Evolutionary conservation across 2,797 vertebrate species (phyloP).

Genomic region (Neosilurus mollespiculum): DNA sequence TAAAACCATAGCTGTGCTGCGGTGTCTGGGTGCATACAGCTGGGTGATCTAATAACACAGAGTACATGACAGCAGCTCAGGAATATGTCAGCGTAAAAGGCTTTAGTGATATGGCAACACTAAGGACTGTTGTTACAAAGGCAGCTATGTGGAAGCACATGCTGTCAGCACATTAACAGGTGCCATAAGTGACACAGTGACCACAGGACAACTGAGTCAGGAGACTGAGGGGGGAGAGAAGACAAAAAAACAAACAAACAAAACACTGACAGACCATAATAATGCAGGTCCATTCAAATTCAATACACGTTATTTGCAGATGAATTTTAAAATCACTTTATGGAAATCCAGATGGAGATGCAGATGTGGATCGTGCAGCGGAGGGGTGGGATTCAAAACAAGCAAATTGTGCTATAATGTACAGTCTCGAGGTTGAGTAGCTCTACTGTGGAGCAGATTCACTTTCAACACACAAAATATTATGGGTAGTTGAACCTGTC

Average conservation of each 20-base stretch:
- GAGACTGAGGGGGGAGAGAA: too few species aligned
- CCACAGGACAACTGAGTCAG: too few species aligned
- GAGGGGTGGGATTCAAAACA: not conserved
- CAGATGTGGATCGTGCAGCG: not conserved
- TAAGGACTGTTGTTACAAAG: constrained; percentile 1
- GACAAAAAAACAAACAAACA: not conserved
- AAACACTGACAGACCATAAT: not conserved
- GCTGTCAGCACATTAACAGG: constrained; percentile 44
- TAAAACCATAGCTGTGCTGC: not conserved
- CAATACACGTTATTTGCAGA: not conserved
- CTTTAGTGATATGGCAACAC: constrained; percentile 10
- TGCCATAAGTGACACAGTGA: not conserved
- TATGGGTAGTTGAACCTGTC: not conserved
- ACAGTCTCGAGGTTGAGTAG: not conserved
- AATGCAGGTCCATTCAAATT: not conserved
- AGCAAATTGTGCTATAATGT: not conserved
- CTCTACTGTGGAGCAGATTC: not conserved
- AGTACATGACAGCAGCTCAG: not conserved
- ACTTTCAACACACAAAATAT: not conserved
- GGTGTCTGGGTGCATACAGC: not conserved
- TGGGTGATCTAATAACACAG: not conserved
- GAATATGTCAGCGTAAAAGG: constrained; percentile 13
- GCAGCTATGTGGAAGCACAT: constrained; percentile 38
- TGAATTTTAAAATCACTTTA: not conserved
- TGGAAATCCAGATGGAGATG: not conserved